Percentiles rank a stretch among this genome's conserved stretches.
Conservation (phyloP, 2,113 vertebrate species). For the Stegastes partitus region DNA sequence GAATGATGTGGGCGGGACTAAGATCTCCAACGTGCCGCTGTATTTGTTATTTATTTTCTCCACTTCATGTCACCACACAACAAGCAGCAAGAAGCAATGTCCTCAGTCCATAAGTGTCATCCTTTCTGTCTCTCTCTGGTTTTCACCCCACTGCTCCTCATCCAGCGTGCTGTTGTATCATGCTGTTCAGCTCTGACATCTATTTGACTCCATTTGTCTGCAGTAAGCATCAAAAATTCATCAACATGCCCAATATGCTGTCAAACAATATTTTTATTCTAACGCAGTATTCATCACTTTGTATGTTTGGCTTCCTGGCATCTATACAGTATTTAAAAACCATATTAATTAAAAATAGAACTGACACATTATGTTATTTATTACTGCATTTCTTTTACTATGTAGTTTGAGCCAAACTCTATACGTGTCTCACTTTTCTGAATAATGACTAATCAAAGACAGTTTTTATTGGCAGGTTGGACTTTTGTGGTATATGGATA, state of each 20-base stretch:
- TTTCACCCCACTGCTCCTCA: conserved; percentile 35
- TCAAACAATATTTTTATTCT: not conserved
- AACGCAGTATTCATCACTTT: not conserved
- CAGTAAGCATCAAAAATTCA: not conserved
- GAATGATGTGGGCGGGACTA: conserved; percentile 24
- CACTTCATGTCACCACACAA: conserved; percentile 16
- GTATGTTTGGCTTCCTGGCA: not conserved
- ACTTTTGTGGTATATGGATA: not conserved
- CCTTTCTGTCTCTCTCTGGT: conserved; percentile 19
- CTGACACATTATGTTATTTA: no score
- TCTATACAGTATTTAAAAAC: not conserved
- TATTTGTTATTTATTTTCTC: not conserved
- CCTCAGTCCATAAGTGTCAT: conserved; percentile 38
- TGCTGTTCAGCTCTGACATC: conserved; percentile 27
- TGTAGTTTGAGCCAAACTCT: no score
- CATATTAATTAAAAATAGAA: not conserved
- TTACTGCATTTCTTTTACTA: no score
- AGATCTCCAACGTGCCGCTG: conserved; percentile 7
- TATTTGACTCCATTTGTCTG: conserved; percentile 22
- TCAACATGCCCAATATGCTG: not conserved
- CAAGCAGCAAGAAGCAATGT: conserved; percentile 43
- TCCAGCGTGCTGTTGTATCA: conserved; percentile 11
- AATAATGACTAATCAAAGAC: no score
- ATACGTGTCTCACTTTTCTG: no score
- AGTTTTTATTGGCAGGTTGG: not conserved